Evolutionary conservation across 2,113 vertebrate genomes (phyloP), one percentile per base, ranked within the genome.

Genomic region (Microcebus jonahi): DNA sequence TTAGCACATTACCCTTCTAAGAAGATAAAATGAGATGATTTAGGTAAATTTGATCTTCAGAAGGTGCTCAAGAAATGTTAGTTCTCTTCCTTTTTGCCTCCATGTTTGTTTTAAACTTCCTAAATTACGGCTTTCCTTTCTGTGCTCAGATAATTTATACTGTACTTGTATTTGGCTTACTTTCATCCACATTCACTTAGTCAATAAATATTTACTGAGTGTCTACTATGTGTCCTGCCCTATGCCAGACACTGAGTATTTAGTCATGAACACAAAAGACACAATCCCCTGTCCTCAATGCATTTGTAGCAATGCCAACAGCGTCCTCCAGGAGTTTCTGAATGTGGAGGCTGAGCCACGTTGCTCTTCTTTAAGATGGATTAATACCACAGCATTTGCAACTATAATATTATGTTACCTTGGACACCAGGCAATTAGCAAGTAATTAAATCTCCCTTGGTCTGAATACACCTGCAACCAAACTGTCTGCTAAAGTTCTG

Each of bases 381-480:
- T 98, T 97, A 94, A 95, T 93, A 93, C 88, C 89, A 96, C 59
- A 97, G 86, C 82, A 81, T 45, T 97, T 97, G 83, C 88, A 97
- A 96, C 94, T 97, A 85, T 94, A 90, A 61, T 96, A 96, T 91
- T 88, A 95, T 80, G 87, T 96, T 88, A 92, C 65, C 96, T 97
- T 94, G 96, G 97, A 98, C 96, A 98, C 97, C 39, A 93, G 96
- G 96, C 92, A 98, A 94, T 98, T 98, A 97, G 98, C 95, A 95
- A 95, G 98, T 95, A 95, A 97, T 97, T 98, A 98, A 94, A 98
- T 83, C 96, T 98, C 88, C 90, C 95, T 96, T 94, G 96, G 91
- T 96, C 87, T 96, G 80, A 96, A 97, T 80, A 97, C 68, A 95
- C 95, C 97, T 25, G 90, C 97, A 97, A 95, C 67, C 75, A 96